phyloP scores from a whole-genome alignment of 2,113 vertebrate species.

The Casuarius casuarius region DNA sequence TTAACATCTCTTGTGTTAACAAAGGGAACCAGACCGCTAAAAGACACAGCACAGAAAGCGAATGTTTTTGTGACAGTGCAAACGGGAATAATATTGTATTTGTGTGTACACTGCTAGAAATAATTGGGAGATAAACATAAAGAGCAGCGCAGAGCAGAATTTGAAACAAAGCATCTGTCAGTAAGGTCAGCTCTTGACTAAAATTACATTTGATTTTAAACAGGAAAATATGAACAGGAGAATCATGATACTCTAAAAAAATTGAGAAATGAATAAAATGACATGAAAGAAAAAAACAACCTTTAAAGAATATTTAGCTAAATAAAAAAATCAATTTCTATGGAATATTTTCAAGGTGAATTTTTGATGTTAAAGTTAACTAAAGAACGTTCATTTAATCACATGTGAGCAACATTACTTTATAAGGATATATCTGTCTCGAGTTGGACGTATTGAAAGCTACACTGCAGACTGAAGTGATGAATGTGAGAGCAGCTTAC shows the following conservation, averaged over 20 bases:
- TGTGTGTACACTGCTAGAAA: not conserved
- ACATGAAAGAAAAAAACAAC: not conserved
- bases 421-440: not conserved
- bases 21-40: not conserved
- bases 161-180: not conserved
- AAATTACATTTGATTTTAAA: not conserved
- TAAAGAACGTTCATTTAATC: not conserved
- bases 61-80: not conserved
- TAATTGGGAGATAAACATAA: not conserved
- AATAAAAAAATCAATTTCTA: not conserved
- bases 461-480: not conserved
- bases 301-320: not conserved
- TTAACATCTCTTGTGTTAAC: not conserved
- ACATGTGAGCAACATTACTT: not conserved
- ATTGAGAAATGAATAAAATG: accelerated
- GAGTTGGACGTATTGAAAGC: accelerated
- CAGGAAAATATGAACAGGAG: not conserved
- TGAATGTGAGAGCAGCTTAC: not conserved
- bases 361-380: not conserved
- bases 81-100: not conserved
- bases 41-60: not conserved
- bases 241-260: not conserved
- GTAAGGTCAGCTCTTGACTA: not conserved
- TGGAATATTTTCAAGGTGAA: not conserved
- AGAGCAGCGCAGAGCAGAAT: not conserved